These are phyloP conservation scores for Pao palembangensis DNA, from an alignment of 2,113 vertebrate species.

Conservation along the genomic window DNA sequence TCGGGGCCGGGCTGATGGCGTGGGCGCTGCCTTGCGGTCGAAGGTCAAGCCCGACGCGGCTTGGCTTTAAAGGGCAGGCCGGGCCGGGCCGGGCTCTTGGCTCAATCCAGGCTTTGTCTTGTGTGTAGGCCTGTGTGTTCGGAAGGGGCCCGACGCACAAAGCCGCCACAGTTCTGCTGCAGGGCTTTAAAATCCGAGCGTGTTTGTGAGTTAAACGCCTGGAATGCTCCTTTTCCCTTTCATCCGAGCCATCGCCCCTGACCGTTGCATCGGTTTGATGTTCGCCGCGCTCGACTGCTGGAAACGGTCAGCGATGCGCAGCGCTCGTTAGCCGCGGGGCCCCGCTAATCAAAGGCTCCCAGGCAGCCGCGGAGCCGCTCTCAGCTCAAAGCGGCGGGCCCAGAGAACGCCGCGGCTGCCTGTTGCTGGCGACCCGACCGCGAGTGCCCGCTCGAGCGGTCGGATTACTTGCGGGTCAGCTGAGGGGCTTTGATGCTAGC, in stretches of 20 bases:
- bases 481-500: slow-evolving; percentile 60
- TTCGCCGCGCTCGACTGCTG: slow-evolving; percentile 5
- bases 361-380: slow-evolving; percentile 19
- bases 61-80: slow-evolving; percentile 59
- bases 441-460: slow-evolving; percentile 56
- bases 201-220: slow-evolving; percentile 67
- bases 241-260: slow-evolving; percentile 28
- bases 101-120: slow-evolving; percentile 79
- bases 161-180: slow-evolving; percentile 71
- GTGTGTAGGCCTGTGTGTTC: slow-evolving; percentile 58
- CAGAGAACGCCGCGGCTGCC: slow-evolving; percentile 30
- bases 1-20: slow-evolving; percentile 18
- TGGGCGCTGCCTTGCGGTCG: slow-evolving; percentile 55
- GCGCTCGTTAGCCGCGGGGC: slow-evolving; percentile 54
- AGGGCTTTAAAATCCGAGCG: slow-evolving; percentile 63
- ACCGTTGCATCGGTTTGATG: slow-evolving; percentile 42
- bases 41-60: slow-evolving; percentile 64
- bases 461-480: slow-evolving; percentile 68
- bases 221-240: slow-evolving; percentile 50
- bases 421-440: slow-evolving; percentile 38
- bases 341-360: slow-evolving; percentile 58
- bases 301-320: slow-evolving; percentile 45
- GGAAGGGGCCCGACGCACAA: slow-evolving; percentile 63
- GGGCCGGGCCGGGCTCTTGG: slow-evolving; percentile 31
- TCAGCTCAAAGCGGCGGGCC: slow-evolving; percentile 32